Conservation (phyloP, 1,140 invertebrate species). For the Rhynchophorus ferrugineus region DNA sequence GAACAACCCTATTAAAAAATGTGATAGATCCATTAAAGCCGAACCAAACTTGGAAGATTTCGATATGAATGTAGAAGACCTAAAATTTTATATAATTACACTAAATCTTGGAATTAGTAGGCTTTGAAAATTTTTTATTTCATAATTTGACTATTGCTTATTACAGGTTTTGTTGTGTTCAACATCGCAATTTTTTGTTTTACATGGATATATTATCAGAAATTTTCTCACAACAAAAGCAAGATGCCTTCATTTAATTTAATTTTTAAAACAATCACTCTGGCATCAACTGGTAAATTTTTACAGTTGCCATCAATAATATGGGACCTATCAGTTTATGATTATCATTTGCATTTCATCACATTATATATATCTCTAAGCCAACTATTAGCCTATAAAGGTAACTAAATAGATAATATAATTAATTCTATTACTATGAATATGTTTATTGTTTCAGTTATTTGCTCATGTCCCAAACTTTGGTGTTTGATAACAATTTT, state of each 20-base stretch:
- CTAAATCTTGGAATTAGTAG: conserved; percentile 32
- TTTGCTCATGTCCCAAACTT: conserved; percentile 31
- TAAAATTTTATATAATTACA: conserved; percentile 34
- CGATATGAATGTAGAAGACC: conserved; percentile 31
- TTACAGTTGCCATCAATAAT: conserved; percentile 45
- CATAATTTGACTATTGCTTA: conserved; percentile 7
- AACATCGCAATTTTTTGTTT: conserved; percentile 27
- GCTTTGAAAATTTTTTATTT: not conserved
- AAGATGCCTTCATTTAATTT: conserved; percentile 18
- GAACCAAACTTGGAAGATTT: conserved; percentile 35
- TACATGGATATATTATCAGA: conserved; percentile 29
- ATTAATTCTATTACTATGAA: conserved; percentile 5
- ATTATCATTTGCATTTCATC: conserved; percentile 34
- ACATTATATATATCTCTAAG: conserved; percentile 36
- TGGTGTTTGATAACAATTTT: conserved; percentile 36
- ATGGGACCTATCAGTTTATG: conserved; percentile 43
- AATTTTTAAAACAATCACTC: conserved; percentile 40
- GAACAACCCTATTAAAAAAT: conserved; percentile 18
- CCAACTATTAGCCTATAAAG: conserved; percentile 38
- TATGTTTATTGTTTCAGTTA: conserved; percentile 24
- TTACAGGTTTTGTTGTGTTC: conserved; percentile 31
- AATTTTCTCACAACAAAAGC: conserved; percentile 13
- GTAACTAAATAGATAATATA: conserved; percentile 23
- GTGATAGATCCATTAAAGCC: conserved; percentile 23
- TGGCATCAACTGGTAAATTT: conserved; percentile 45